Evolutionary conservation across 1,140 invertebrate species (phyloP).

Genomic region (Zaprionus kolodkinae): DNA sequence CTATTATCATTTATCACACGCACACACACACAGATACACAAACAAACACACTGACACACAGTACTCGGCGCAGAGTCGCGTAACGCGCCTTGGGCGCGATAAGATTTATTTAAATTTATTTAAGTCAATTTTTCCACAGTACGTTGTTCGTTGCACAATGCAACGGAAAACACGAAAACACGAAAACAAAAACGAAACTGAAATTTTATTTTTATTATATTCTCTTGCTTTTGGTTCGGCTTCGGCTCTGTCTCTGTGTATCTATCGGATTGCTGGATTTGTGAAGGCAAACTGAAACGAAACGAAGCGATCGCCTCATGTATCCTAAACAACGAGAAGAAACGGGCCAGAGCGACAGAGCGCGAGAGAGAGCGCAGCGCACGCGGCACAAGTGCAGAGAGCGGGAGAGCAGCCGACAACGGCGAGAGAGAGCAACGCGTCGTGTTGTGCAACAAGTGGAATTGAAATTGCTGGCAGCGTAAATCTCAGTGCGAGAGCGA

Average conservation of each 20-base stretch:
- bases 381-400: background rate
- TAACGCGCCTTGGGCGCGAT: constrained; percentile 13
- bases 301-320: constrained; percentile 64
- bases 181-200: constrained; percentile 49
- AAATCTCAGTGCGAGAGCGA: constrained; percentile 60
- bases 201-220: constrained; percentile 53
- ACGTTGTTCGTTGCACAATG: constrained; percentile 37
- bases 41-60: constrained; percentile 14
- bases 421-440: constrained; percentile 4
- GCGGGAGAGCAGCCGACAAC: constrained; percentile 22
- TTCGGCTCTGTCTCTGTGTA: constrained; percentile 69
- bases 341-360: constrained; percentile 42
- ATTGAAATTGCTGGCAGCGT: constrained; percentile 48
- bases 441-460: constrained; percentile 65
- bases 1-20: constrained; percentile 5
- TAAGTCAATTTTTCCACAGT: constrained; percentile 27
- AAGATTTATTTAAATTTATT: constrained; percentile 64
- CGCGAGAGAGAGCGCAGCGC: constrained; percentile 21
- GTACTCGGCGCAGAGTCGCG: background rate
- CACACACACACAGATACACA: constrained; percentile 9
- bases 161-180: constrained; percentile 39
- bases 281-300: constrained; percentile 83
- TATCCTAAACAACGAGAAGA: constrained; percentile 76
- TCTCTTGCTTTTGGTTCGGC: constrained; percentile 11
- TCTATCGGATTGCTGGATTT: constrained; percentile 83